Evolutionary conservation across 1,140 invertebrate genomes (phyloP), one percentile per base, ranked within the genome.

Genomic region (Myzus persicae): DNA sequence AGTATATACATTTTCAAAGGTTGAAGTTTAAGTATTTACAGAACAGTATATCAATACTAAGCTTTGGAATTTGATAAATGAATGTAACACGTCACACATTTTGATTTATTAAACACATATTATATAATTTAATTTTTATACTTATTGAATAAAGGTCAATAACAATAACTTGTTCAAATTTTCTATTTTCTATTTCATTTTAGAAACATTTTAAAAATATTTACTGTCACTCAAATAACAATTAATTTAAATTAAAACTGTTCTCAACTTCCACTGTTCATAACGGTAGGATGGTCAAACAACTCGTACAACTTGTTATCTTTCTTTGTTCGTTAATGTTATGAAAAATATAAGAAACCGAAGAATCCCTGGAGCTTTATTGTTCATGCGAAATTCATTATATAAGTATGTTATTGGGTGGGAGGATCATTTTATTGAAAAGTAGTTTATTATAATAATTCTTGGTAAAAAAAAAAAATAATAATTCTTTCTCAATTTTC

Each of bases 31-130:
- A 48, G 18, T 46, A 36, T 48, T 31, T 38, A n/a, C 46, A n/a
- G 42, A 44, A 40, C 6, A 31, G 40, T 59, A 36, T 90, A 90
- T 90, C 40, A 59, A 40, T 59, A 40, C 89, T n/a, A 5, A 54
- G 89, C 48, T 90, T 59, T 90, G 14, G 3, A 59, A 42, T 40
- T 59, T 59, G 51, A 90, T 38, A 90, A 89, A 89, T 54, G 51
- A 54, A 89, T 54, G 46, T 89, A 38, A 40, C n/a, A 54, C n/a
- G 88, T 48, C 85, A 46, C 38, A 48, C 11, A n/a, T 48, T 88
- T 89, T 54, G 48, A 90, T 90, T 90, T 90, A 89, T 90, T 90
- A 90, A 90, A 59, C 24, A n/a, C 88, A 54, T 42, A 40, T 89
- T 88, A 88, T 87, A 26, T 89, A 31, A 89, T 89, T 38, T 89